phyloP scores from a whole-genome alignment of 2,888 invertebrate species.

The Oxycera nigricornis region DNA sequence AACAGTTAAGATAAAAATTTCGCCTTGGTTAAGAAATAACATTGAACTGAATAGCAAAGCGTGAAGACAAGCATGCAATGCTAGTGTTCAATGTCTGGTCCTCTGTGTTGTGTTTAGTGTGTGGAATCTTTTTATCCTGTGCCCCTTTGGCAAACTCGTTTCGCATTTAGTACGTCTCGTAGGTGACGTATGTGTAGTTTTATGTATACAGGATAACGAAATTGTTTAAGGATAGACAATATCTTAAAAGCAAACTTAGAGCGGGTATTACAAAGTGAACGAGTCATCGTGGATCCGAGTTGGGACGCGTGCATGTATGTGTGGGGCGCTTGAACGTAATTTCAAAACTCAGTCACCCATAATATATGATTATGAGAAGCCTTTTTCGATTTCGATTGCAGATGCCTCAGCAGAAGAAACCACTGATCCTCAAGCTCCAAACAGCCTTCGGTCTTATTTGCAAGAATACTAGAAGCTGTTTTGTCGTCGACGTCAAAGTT shows the following conservation, averaged over 20 bases:
- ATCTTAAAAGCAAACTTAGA: conserved; percentile 32
- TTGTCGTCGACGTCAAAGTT: too few species aligned
- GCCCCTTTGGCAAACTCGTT: conserved; percentile 15
- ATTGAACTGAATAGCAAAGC: conserved; percentile 34
- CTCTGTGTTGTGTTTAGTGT: conserved; percentile 15
- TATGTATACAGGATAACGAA: conserved; percentile 31
- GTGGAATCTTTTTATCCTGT: conserved; percentile 26
- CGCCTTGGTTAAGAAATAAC: conserved; percentile 41
- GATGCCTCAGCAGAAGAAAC: too few species aligned
- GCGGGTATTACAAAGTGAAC: conserved; percentile 35
- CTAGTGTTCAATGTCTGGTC: neutral
- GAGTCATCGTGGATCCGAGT: conserved; percentile 29
- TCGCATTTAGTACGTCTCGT: conserved; percentile 16
- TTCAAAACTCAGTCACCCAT: conserved; percentile 22
- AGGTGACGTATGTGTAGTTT: conserved; percentile 29
- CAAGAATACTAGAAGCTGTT: too few species aligned
- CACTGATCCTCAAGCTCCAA: too few species aligned
- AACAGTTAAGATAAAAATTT: conserved; percentile 43
- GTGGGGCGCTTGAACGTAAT: conserved; percentile 3
- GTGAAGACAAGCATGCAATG: neutral
- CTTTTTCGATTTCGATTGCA: too few species aligned
- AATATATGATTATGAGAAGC: neutral
- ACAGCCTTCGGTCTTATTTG: too few species aligned
- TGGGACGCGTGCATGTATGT: conserved; percentile 3
- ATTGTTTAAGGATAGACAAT: conserved; percentile 38